These are phyloP conservation scores for Rhinoderma darwinii DNA, from an alignment of 2,113 vertebrate species.

Conservation along the genomic window DNA sequence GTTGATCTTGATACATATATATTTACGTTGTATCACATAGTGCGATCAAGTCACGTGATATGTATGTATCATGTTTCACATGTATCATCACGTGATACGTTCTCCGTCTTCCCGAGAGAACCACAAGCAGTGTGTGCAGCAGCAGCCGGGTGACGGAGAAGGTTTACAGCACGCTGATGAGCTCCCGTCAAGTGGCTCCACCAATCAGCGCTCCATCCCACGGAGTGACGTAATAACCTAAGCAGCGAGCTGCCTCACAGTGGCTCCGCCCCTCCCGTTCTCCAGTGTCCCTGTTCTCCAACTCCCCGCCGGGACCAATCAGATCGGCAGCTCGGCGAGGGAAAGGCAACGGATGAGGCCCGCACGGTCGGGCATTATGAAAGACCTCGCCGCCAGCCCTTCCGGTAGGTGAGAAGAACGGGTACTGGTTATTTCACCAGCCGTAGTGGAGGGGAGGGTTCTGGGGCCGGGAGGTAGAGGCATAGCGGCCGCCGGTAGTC, in stretches of 20 bases:
- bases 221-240: not conserved
- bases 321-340: conserved; percentile 32
- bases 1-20: too few relatives aligned
- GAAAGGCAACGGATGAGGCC: conserved; percentile 55
- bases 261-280: not conserved
- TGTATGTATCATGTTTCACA: too few relatives aligned
- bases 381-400: conserved; percentile 58
- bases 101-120: not conserved
- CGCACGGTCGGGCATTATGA: conserved; percentile 60
- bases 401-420: conserved; percentile 18
- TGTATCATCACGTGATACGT: not conserved
- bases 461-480: not conserved
- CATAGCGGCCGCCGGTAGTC: conserved; percentile 6
- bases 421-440: not conserved
- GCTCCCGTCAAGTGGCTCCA: not conserved
- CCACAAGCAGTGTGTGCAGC: not conserved
- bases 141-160: not conserved
- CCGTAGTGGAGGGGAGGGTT: not conserved
- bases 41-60: too few relatives aligned
- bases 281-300: not conserved
- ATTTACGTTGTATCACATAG: too few relatives aligned
- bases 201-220: not conserved
- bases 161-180: not conserved
- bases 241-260: not conserved
- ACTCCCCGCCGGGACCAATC: conserved; percentile 47